Percentiles rank a stretch among this genome's conserved stretches.
phyloP scores from a whole-genome alignment of 2,797 vertebrate genomes.

The Nothura maculosa region DNA sequence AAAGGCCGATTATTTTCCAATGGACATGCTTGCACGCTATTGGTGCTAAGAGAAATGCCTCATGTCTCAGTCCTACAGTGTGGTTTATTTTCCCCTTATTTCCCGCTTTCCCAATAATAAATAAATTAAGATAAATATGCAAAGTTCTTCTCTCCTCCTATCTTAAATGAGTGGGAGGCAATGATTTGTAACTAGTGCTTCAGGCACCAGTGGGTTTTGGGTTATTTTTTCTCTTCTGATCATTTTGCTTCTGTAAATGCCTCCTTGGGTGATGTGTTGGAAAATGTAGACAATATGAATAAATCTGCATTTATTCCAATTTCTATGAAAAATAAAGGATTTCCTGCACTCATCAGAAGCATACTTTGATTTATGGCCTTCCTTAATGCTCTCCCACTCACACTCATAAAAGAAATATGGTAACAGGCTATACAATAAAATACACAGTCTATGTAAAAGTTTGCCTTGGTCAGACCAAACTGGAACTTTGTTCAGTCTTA shows the following conservation, averaged over 20 bases:
- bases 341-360: conserved; percentile 54
- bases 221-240: not conserved
- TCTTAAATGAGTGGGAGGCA: not conserved
- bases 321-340: conserved; percentile 31
- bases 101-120: no score
- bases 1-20: conserved; percentile 14
- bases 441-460: conserved; percentile 38
- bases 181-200: not conserved
- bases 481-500: conserved; percentile 48
- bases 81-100: not conserved
- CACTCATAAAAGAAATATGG: conserved; percentile 15
- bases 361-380: conserved; percentile 43
- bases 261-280: not conserved
- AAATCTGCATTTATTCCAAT: conserved; percentile 19
- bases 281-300: not conserved
- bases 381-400: conserved; percentile 11
- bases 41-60: not conserved
- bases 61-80: not conserved
- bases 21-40: not conserved
- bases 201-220: not conserved
- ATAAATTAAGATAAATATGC: not conserved
- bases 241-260: conserved; percentile 17
- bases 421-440: not conserved
- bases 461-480: conserved; percentile 37
- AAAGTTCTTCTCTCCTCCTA: rapidly evolving